A percentile compares a stretch with the other conserved stretches of the same genome.
Evolutionary conservation across 1,140 invertebrate species (phyloP).

Genomic region (Drosophila eugracilis): DNA sequence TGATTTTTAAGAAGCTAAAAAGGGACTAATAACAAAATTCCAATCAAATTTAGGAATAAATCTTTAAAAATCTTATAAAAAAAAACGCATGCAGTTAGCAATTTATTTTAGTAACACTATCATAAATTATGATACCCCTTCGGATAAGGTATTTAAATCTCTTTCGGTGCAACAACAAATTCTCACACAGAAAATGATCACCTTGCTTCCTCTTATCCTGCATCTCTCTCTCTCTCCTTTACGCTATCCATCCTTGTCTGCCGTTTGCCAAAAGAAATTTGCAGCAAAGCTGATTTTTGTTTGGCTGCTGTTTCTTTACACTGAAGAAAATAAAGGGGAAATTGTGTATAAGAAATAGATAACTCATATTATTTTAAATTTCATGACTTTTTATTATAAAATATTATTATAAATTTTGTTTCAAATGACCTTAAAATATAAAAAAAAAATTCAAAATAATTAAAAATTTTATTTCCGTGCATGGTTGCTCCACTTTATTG

Average conservation of each 20-base stretch:
- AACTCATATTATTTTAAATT: too few species aligned
- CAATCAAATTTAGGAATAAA: too few species aligned
- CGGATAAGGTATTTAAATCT: not conserved
- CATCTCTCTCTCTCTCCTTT: slow-evolving; percentile 1
- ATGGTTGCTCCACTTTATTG: slow-evolving; percentile 58
- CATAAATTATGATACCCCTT: not conserved
- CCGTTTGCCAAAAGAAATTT: slow-evolving; percentile 65
- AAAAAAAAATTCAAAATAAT: not conserved
- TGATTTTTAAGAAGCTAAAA: too few species aligned
- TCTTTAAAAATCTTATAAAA: not conserved
- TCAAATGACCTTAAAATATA: too few species aligned
- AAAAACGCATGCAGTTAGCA: too few species aligned
- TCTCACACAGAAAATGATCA: slow-evolving; percentile 46
- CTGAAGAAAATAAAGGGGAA: not conserved
- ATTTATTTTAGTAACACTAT: not conserved
- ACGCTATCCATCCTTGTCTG: slow-evolving; percentile 13
- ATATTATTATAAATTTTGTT: too few species aligned
- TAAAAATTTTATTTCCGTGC: slow-evolving; percentile 12
- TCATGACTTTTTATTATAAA: too few species aligned
- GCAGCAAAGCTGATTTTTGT: slow-evolving; percentile 64
- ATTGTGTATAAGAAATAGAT: too few species aligned
- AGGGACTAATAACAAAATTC: too few species aligned
- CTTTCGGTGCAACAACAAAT: slow-evolving; percentile 34
- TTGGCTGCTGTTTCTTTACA: slow-evolving; percentile 30
- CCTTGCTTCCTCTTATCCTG: slow-evolving; percentile 6